phyloP scores from a whole-genome alignment of 2,888 invertebrate species.

The Hyppa rectilinea region DNA sequence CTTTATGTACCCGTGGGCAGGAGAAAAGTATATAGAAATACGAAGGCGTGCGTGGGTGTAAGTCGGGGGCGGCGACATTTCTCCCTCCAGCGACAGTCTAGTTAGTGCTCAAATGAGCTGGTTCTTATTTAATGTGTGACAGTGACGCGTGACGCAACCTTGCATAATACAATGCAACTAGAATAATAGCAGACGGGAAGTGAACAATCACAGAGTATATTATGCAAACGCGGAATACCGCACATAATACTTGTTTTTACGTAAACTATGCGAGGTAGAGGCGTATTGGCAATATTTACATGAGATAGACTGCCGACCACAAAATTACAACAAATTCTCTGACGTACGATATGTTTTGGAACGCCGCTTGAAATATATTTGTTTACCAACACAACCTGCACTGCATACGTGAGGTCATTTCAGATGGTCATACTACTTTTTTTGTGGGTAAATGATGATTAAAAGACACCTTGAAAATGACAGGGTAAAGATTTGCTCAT shows the following conservation, averaged over 20 bases:
- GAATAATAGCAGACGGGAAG: constrained; percentile 66
- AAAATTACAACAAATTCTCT: constrained; percentile 29
- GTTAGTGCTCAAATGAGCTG: constrained; percentile 60
- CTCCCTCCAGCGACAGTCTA: constrained; percentile 65
- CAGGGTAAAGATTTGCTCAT: constrained; percentile 20
- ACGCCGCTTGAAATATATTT: constrained; percentile 5
- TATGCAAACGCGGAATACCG: constrained; percentile 66
- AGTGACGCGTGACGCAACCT: constrained; percentile 48
- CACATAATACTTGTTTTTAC: constrained; percentile 58
- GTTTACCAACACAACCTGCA: constrained; percentile 28
- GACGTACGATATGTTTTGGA: not conserved
- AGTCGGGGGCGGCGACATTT: constrained; percentile 71
- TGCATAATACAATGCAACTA: constrained; percentile 66
- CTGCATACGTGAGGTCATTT: constrained; percentile 12
- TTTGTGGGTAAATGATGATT: constrained; percentile 24
- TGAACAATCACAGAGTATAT: constrained; percentile 64
- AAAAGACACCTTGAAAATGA: constrained; percentile 39
- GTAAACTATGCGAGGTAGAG: constrained; percentile 44
- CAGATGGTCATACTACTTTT: constrained; percentile 17
- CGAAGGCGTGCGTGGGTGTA: constrained; percentile 73
- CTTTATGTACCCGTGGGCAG: constrained; percentile 71
- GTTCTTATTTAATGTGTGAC: constrained; percentile 53
- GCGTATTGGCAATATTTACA: constrained; percentile 33
- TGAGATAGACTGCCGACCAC: constrained; percentile 9
- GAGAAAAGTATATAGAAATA: constrained; percentile 70